Conservation (phyloP, 2,888 invertebrate genomes). For the Pogonocherus hispidulus region DNA sequence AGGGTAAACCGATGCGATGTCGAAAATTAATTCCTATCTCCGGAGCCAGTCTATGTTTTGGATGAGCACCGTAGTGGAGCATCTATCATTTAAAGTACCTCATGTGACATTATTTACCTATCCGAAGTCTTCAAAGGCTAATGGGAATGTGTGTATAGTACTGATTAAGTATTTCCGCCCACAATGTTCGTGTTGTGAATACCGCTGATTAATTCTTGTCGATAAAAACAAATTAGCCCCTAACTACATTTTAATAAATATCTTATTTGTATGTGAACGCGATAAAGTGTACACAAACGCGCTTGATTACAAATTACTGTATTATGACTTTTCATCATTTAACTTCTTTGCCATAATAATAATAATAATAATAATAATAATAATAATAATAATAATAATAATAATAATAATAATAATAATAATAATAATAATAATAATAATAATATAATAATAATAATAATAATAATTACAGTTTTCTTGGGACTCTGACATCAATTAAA, state of each 20-base stretch:
- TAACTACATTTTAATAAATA: neutral
- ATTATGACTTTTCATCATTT: too few relatives aligned
- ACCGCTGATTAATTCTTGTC: neutral
- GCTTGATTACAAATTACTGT: neutral
- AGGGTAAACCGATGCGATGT: too few relatives aligned
- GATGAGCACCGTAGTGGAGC: neutral
- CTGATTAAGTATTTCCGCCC: slow-evolving; percentile 1
- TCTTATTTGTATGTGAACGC: neutral
- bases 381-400: too few relatives aligned
- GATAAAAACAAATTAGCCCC: neutral
- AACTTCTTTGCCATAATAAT: too few relatives aligned
- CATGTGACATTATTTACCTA: neutral
- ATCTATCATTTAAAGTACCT: slow-evolving; percentile 9
- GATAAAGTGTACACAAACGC: neutral
- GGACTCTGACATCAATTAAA: too few relatives aligned
- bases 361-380: too few relatives aligned
- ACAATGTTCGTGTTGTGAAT: slow-evolving; percentile 7
- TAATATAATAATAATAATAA: too few relatives aligned
- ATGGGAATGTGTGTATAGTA: slow-evolving; percentile 5
- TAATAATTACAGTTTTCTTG: too few relatives aligned
- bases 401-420: too few relatives aligned
- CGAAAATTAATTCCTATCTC: neutral
- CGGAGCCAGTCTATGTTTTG: neutral
- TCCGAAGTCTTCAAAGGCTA: slow-evolving; percentile 6
- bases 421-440: too few relatives aligned